phyloP scores from a whole-genome alignment of 35 echinoderm and acorn worm species.

The Eucidaris tribuloides region DNA sequence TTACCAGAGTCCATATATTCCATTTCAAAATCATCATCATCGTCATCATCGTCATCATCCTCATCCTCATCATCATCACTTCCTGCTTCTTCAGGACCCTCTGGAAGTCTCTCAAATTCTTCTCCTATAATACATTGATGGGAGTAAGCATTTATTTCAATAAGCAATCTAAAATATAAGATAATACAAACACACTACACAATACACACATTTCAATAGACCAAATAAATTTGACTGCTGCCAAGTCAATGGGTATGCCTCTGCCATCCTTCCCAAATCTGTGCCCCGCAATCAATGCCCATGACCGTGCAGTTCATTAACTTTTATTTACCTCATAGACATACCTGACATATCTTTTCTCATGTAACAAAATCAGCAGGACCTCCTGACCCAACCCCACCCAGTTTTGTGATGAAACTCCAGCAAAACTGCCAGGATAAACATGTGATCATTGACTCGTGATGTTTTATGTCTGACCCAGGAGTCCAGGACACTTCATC shows the following conservation, averaged over 20 bases:
- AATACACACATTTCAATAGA: neutral
- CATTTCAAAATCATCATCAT: slow-evolving; percentile 12
- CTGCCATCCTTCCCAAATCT: too few relatives aligned
- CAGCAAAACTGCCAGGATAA: too few relatives aligned
- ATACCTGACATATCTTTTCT: too few relatives aligned
- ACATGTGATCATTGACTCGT: too few relatives aligned
- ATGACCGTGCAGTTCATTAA: too few relatives aligned
- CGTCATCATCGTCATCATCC: neutral
- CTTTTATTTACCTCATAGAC: too few relatives aligned
- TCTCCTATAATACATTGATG: neutral
- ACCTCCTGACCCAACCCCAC: too few relatives aligned
- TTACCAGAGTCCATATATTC: neutral
- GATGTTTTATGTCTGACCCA: too few relatives aligned
- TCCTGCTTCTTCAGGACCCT: neutral
- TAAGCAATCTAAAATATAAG: neutral
- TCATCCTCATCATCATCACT: neutral
- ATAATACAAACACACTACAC: neutral
- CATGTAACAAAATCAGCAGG: too few relatives aligned
- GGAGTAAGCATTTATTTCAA: neutral
- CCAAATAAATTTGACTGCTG: neutral
- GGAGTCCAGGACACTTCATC: too few relatives aligned
- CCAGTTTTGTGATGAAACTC: too few relatives aligned
- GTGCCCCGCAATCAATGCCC: too few relatives aligned
- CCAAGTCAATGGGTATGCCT: neutral
- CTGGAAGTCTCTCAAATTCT: slow-evolving; percentile 20